Conservation (phyloP, 2,888 invertebrate species). For the Rotaria magnacalcarata region DNA sequence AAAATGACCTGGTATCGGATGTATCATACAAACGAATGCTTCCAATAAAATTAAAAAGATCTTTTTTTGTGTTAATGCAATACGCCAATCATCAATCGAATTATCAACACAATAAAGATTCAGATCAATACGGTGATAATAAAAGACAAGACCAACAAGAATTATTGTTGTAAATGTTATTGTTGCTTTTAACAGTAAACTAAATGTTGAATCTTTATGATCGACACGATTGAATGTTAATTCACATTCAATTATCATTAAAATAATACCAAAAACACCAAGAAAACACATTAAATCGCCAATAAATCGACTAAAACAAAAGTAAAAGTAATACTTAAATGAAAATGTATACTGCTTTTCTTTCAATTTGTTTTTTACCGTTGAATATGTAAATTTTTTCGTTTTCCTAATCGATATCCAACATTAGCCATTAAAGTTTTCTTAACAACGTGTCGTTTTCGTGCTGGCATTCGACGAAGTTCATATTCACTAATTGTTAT, state of each 20-base stretch:
- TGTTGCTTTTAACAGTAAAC: conserved; percentile 52
- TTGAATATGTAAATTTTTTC: conserved; percentile 54
- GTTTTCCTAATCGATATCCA: conserved; percentile 54
- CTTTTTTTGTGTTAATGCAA: conserved; percentile 52
- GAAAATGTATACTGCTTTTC: background rate
- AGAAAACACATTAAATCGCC: conserved; percentile 53
- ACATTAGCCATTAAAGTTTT: conserved; percentile 50
- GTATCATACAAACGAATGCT: conserved; percentile 56
- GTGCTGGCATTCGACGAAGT: background rate
- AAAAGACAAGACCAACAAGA: conserved; percentile 53
- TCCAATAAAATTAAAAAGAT: conserved; percentile 71
- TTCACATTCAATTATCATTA: conserved; percentile 57
- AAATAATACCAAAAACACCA: conserved; percentile 53
- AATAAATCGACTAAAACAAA: conserved; percentile 49
- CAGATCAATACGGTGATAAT: conserved; percentile 55
- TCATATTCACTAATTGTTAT: background rate
- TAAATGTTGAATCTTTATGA: conserved; percentile 48
- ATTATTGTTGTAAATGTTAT: conserved; percentile 54
- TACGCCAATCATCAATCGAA: conserved; percentile 56
- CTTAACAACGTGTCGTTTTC: background rate
- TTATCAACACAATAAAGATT: conserved; percentile 56
- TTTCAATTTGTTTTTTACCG: background rate
- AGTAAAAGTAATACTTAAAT: background rate
- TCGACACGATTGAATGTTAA: conserved; percentile 51
- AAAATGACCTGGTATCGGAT: conserved; percentile 54